Base-by-base conservation (phyloP, 2,797 vertebrate species). In the Lutjanus campechanus region DNA sequence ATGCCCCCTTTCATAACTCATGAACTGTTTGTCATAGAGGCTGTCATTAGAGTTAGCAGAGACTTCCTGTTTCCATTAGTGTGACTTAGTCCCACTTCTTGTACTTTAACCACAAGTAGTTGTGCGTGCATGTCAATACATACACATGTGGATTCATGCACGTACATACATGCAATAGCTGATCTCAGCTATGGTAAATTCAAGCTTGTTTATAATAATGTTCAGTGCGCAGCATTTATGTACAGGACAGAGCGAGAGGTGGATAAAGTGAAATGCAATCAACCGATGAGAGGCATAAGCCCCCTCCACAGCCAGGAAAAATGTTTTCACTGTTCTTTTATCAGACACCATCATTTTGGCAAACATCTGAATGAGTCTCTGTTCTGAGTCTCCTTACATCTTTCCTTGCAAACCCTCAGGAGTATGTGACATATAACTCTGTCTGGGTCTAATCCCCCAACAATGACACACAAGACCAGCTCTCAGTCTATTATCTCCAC, bases 391-490 rank as follows among this genome's bases (percentile, higher is more conserved):
- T 67, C 56, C 44, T 67, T 16, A 8, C 51, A 25, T 61, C 50
- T 54, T 59, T 60, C 56, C 51, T 1, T 7, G 20, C 9, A 60
- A 47, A 61, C 5, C 17, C 63, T 60, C 19, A 51, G 12, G 43
- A 46, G 58, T 56, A 5, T 73, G 68, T 40, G 29, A 66, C 73
- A 59, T 73, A 65, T 58, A 25, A 58, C 46, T 55, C 11, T 69
- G 69, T 73, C 49, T 51, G 3, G 5, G 49, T 51, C 44, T 79
- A 58, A 85, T 76, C 77, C 76, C 54, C 1, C 1, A 11, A 29
- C 59, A 65, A 51, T 86, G 83, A 89, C 15, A 51, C 76, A 61
- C 55, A 72, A 71, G n/a, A 81, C 51, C 80, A 79, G 65, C 41
- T 81, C 69, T 59, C 65, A 8, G 73, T 43, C 63, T 16, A 47